A percentile compares a stretch with the other conserved stretches of the same genome.
Evolutionary conservation across 2,888 invertebrate genomes (phyloP).

Genomic region (Pegoplata infirma): DNA sequence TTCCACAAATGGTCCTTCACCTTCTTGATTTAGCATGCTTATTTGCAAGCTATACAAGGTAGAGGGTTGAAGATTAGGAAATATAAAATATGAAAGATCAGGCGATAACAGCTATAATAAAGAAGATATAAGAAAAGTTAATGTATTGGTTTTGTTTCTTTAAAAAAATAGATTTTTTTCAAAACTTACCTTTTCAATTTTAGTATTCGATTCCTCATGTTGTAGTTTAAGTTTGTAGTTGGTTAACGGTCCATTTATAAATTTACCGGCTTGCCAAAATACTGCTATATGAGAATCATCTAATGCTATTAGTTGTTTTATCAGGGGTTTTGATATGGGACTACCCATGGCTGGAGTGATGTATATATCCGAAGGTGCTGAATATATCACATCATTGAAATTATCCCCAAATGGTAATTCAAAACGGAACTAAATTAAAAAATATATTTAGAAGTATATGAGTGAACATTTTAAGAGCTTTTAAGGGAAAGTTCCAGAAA

Average conservation of each 20-base stretch:
- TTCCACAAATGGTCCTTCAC: conserved; percentile 86
- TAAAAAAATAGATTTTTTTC: neutral
- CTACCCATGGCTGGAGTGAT: conserved; percentile 86
- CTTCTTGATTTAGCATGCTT: conserved; percentile 88
- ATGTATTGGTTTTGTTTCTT: neutral
- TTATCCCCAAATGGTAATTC: conserved; percentile 87
- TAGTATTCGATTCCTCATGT: conserved; percentile 80
- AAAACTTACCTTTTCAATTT: conserved; percentile 83
- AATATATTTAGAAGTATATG: neutral
- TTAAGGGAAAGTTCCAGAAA: too few species aligned
- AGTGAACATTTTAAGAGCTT: neutral
- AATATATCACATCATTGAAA: conserved; percentile 84
- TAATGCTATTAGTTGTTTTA: conserved; percentile 87
- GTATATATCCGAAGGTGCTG: conserved; percentile 87
- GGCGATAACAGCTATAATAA: conserved; percentile 23
- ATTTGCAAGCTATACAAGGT: conserved; percentile 86
- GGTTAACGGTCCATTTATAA: conserved; percentile 91
- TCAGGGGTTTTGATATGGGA: conserved; percentile 87
- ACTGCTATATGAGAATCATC: conserved; percentile 91
- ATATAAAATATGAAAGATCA: conserved; percentile 62
- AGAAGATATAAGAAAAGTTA: too few species aligned
- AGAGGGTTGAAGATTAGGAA: conserved; percentile 82
- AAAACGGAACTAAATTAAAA: conserved; percentile 87
- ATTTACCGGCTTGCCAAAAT: conserved; percentile 92
- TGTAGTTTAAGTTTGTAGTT: conserved; percentile 88